Conservation (phyloP, 1,140 invertebrate genomes). For the Drosophila yakuba region DNA sequence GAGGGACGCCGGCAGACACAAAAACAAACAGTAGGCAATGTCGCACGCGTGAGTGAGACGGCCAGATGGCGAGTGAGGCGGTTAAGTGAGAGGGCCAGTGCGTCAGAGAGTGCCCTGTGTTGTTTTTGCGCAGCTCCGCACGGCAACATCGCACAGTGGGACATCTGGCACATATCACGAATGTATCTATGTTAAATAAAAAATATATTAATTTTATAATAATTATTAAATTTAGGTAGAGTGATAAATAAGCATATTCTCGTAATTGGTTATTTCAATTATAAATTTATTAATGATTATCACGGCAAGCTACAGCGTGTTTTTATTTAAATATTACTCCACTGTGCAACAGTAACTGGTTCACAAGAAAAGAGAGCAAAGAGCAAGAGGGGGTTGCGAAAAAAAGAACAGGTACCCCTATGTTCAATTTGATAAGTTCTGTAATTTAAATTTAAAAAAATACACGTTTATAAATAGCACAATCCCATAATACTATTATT, state of each 20-base stretch:
- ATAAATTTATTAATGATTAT: no score
- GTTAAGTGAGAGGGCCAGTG: slow-evolving; percentile 19
- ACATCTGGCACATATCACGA: not conserved
- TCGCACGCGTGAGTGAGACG: slow-evolving; percentile 39
- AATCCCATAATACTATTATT: no score
- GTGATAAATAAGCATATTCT: no score
- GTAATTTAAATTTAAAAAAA: not conserved
- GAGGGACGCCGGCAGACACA: slow-evolving; percentile 56
- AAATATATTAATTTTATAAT: not conserved
- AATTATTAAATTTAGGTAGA: no score
- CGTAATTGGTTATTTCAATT: no score
- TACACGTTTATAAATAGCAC: no score
- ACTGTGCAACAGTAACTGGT: not conserved
- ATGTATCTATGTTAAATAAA: not conserved
- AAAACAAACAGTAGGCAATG: slow-evolving; percentile 61
- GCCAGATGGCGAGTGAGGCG: slow-evolving; percentile 14
- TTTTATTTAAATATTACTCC: no score
- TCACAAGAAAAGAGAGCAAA: not conserved
- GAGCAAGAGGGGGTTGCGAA: not conserved
- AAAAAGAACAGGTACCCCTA: slow-evolving; percentile 25
- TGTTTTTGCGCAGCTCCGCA: slow-evolving; percentile 73
- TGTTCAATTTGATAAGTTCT: slow-evolving; percentile 15
- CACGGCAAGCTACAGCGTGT: not conserved
- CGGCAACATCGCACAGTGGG: slow-evolving; percentile 43
- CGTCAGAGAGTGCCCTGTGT: slow-evolving; percentile 57